Base-by-base conservation (phyloP, 1,140 invertebrate species). In the Drosophila navojoa region DNA sequence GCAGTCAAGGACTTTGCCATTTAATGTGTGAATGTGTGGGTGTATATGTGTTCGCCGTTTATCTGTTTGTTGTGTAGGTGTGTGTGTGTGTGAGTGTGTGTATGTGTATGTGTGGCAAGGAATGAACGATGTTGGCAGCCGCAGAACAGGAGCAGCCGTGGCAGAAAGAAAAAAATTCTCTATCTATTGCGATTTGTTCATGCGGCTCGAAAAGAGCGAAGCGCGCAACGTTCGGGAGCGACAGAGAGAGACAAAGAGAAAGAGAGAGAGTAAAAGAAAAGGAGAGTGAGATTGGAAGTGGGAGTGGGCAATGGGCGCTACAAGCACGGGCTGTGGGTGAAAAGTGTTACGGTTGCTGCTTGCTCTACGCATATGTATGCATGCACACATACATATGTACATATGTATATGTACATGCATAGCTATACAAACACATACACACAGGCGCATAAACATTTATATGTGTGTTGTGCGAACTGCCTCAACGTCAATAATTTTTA, bases 101-200 rank as follows among this genome's bases (percentile, higher is more conserved):
- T 32, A 1, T 32, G 27, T 62, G 32, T 67, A 62, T 79, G 76
- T 60, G 54, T 73, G 54, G 58, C 82, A 79, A 87, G 84, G 82
- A 86, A 79, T 79, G 44, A 78, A 67, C 63, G 63, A 47, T 71
- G 44, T 60, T 54, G 50, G 62, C 62, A 50, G 47, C 47, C 47
- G 49, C 49, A 73, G 52, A 40, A 69, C 58, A 62, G 76, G 62
- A 78, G 68, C 42, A 76, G 79, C 47, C 82, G 71, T 73, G 76
- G 71, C 71, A 82, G 62, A 71, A 81, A 71, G 74, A 90, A 90
- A 90, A 84, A 90, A 90, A 90, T 90, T 90, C 87, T 90, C 87
- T 90, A 90, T 90, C 87, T 90, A 90, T 90, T 90, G 87, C 87
- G 87, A 90, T 90, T 90, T 90, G 87, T 75, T 90, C 82, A 86